Base-by-base conservation (phyloP, 2,888 invertebrate species). In the Eustalomyia histrio region DNA sequence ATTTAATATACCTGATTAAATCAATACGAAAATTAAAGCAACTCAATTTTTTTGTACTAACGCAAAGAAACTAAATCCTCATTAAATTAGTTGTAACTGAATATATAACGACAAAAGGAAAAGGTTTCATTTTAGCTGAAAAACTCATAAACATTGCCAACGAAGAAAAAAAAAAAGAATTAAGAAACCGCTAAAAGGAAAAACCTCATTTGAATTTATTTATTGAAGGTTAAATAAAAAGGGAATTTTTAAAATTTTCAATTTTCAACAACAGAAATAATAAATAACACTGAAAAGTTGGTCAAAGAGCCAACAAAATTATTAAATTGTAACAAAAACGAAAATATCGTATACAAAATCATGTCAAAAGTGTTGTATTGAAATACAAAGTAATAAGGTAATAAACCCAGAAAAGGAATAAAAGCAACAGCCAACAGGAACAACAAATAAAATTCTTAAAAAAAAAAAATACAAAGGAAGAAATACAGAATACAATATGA, bases 1-100 rank as follows among this genome's bases (percentile, higher is more conserved):
- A 76, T 76, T 76, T 76, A 57, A 73, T 68, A 67, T 79, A 79
- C 78, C 72, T 79, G 72, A 73, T 79, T 24, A 61, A 78, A 72
- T 47, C 52, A 67, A 79, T 21, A 67, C 60, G 24, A 47, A 55
- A 72, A 67, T 47, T 71, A 58, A 60, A 79, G 50, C 78, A 79
- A 79, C 78, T 79, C 78, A 79, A 79, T 79, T 67, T 67, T 67
- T 65, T 61, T 68, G 21, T 16, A 39, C 12, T 39, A 39, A 39
- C 39, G 14, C 52, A 71, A 64, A 5, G 17, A 60, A 50, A 64
- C 43, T 29, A 53, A 57, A 65, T 29, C 33, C 58, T 78, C 60
- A 78, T 76, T 58, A 71, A 71, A 64, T 52, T 53, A 60, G 71
- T 72, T 58, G n/a, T 78, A 47, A 78, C 14, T 1, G 60, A 6